Conservation (phyloP, 2,797 vertebrate species). For the Darevskia nairensis region DNA sequence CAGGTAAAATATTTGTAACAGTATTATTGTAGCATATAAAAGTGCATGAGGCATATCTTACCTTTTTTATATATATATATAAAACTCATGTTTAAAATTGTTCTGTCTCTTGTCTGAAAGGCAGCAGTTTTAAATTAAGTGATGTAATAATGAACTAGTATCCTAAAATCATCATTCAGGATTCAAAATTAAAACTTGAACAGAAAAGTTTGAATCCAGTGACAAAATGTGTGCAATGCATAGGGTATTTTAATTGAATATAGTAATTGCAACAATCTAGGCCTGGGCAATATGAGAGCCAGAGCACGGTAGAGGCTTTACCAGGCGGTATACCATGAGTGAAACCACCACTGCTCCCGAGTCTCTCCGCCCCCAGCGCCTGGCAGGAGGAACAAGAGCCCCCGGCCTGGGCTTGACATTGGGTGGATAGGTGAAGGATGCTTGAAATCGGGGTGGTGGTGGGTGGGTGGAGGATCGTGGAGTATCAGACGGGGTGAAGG, state of each 20-base stretch:
- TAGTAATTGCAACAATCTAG: neutral
- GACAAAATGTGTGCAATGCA: neutral
- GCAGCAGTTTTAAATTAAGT: neutral
- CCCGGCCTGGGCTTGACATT: no score
- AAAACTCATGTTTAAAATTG: neutral
- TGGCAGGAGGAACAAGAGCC: no score
- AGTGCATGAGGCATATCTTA: neutral
- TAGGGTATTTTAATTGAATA: neutral
- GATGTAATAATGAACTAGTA: neutral
- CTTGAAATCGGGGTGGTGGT: no score
- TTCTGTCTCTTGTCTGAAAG: neutral
- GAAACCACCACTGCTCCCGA: no score
- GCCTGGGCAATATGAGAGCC: no score
- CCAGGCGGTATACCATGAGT: no score
- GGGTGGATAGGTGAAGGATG: no score
- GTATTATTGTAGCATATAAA: fast-evolving
- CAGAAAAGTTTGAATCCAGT: neutral
- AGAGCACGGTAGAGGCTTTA: no score
- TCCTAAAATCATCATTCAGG: neutral
- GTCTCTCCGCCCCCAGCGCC: no score
- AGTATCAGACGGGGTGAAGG: no score
- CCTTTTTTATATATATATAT: neutral
- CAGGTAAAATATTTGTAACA: neutral
- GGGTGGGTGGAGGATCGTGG: no score
- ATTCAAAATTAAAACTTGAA: slow-evolving; percentile 7